Evolutionary conservation across 2,888 invertebrate species (phyloP).

Genomic region (Drosophila longiperda): DNA sequence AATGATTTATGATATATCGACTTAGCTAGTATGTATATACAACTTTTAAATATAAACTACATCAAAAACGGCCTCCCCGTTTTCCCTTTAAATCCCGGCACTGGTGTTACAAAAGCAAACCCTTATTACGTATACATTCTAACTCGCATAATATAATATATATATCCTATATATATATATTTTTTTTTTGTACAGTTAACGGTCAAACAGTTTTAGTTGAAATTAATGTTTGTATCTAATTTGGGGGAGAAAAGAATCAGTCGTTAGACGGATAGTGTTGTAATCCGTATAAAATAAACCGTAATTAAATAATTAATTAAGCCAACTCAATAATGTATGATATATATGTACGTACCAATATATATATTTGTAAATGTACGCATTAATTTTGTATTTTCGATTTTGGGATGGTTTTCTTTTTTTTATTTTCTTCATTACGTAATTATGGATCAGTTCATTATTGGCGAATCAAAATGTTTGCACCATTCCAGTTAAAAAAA

Average conservation of each 20-base stretch:
- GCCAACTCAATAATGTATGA: conserved; percentile 67
- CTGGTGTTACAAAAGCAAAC: conserved; percentile 69
- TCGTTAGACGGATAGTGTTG: conserved; percentile 16
- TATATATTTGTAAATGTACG: conserved; percentile 65
- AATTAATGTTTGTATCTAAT: conserved; percentile 49
- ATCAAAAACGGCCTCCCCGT: conserved; percentile 35
- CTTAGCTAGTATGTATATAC: conserved; percentile 55
- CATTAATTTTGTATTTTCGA: conserved; percentile 53
- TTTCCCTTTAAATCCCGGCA: conserved; percentile 44
- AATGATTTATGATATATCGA: conserved; percentile 50
- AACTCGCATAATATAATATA: conserved; percentile 22
- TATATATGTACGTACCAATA: conserved; percentile 62
- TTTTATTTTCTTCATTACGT: conserved; percentile 7
- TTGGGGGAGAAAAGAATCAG: conserved; percentile 17
- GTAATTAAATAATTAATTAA: conserved; percentile 42
- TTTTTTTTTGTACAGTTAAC: conserved; percentile 58
- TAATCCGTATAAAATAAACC: conserved; percentile 30
- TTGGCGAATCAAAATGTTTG: conserved; percentile 13
- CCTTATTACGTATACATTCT: conserved; percentile 40
- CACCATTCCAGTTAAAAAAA: conserved; percentile 22
- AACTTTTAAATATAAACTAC: conserved; percentile 48
- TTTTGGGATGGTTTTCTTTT: conserved; percentile 43
- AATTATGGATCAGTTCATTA: conserved; percentile 2
- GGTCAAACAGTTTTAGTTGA: conserved; percentile 45
- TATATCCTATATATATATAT: conserved; percentile 13